phyloP scores from a whole-genome alignment of 2,797 vertebrate species.

The Eulemur rubriventer region DNA sequence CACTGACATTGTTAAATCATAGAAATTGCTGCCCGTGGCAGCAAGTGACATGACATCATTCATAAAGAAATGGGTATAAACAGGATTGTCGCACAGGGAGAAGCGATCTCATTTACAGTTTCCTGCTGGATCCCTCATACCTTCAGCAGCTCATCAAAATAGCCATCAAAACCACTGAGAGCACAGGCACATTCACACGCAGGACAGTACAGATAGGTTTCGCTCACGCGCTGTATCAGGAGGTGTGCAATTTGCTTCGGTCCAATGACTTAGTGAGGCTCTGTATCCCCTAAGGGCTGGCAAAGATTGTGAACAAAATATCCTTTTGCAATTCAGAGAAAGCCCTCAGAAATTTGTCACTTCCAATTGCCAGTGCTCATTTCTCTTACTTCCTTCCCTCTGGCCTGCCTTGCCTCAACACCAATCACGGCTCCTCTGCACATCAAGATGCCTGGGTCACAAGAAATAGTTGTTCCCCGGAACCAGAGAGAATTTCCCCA shows the following conservation, averaged over 20 bases:
- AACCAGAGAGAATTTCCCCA: constrained; percentile 59
- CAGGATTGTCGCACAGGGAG: constrained; percentile 2
- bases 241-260: constrained; percentile 68
- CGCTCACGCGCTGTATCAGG: neutral
- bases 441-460: constrained; percentile 56
- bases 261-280: constrained; percentile 53
- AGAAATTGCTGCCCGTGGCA: constrained; percentile 58
- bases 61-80: constrained; percentile 68
- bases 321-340: constrained; percentile 74
- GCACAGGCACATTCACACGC: neutral
- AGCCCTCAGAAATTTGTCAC: constrained; percentile 69
- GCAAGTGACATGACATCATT: constrained; percentile 53
- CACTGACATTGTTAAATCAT: constrained; percentile 64
- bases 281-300: constrained; percentile 59
- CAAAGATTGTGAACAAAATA: constrained; percentile 60
- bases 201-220: constrained; percentile 60
- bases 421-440: neutral
- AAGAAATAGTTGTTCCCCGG: constrained; percentile 46
- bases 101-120: constrained; percentile 78
- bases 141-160: constrained; percentile 79
- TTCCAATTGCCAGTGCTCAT: constrained; percentile 19
- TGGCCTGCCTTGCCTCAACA: neutral
- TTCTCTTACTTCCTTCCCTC: constrained; percentile 41
- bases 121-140: constrained; percentile 67
- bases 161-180: constrained; percentile 70